Base-by-base conservation (phyloP, 2,113 vertebrate genomes). In the Phrynosoma platyrhinos region DNA sequence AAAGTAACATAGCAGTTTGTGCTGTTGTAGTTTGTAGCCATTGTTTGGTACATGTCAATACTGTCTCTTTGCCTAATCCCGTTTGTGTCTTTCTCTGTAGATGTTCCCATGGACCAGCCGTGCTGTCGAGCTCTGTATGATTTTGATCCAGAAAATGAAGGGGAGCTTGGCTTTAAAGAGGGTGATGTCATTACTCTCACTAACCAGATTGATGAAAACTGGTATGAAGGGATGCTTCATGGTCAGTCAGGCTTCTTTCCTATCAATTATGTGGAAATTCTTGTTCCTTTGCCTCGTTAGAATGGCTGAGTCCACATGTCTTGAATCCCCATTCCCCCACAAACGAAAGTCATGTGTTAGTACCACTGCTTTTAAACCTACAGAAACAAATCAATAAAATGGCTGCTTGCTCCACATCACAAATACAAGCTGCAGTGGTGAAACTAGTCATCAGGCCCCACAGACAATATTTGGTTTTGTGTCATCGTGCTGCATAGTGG, bases 211-310 rank as follows among this genome's bases (percentile, higher is more conserved):
- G 99, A 99, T 89, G 99, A 99, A 86, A 99, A 99, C 96, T 99
- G 99, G 99, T 99, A 99, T 83, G 99, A 99, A 96, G 99, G 99
- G 18, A 98, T 98, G 98, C 95, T 99, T 91, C 97, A 98, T 55
- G 99, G 98, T 95, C 98, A 98, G 95, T 99, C 99, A 0, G 99
- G 99, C 94, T 99, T 99, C 96, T 99, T 99, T 94, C 99, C 99
- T 76, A 99, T 99, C 96, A 99, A 99, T 94, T 99, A 99, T 66
- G 99, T 99, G 21, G 98, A 99, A 91, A 98, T 99, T 96, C 97
- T 99, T 95, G 98, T 99, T 91, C 97, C 99, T 10, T 96, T 99
- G 95, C 98, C 99, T 79, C 97, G 98, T 95, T 99, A 99, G 97
- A 92, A 91, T 82, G 90, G 95, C 93, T 90, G 92, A 92, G 79